A percentile compares a stretch with the other conserved stretches of the same genome.
These are phyloP conservation scores for Eubasilissa splendida DNA, from an alignment of 2,888 invertebrate genomes.

Conservation along the genomic window DNA sequence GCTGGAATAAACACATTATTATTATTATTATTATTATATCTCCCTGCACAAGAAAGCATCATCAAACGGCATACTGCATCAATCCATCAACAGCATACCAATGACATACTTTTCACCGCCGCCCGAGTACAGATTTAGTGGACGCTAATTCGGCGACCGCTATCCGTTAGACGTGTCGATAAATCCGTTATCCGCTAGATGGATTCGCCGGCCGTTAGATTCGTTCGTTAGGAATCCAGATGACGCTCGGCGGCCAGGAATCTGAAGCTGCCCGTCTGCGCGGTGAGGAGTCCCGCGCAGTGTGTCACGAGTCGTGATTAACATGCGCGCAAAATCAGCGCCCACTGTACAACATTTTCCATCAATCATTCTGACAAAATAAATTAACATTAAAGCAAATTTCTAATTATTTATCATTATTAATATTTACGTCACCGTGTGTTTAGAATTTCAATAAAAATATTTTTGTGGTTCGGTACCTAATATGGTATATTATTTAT, in stretches of 20 bases:
- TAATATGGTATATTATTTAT: no score
- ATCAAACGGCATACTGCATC: conserved; percentile 10
- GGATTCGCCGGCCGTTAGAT: conserved; percentile 26
- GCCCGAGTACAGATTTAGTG: conserved; percentile 29
- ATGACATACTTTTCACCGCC: not conserved
- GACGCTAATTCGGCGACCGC: conserved; percentile 22
- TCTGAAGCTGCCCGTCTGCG: not conserved
- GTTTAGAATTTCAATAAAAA: no score
- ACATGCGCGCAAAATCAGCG: no score
- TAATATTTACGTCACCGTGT: no score
- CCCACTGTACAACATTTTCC: no score
- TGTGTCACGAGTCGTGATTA: not conserved
- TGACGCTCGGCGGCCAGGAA: conserved; percentile 5
- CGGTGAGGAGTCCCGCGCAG: not conserved
- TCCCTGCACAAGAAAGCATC: not conserved
- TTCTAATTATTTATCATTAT: no score
- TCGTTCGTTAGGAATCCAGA: conserved; percentile 10
- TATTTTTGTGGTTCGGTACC: no score
- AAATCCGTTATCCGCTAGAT: conserved; percentile 34
- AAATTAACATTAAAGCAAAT: no score
- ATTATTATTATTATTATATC: no score
- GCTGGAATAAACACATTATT: no score
- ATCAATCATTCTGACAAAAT: no score
- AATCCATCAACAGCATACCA: conserved; percentile 41
- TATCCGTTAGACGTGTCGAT: conserved; percentile 29